Base-by-base conservation (phyloP, 2,113 vertebrate genomes). In the Nannobrachium achirus region DNA sequence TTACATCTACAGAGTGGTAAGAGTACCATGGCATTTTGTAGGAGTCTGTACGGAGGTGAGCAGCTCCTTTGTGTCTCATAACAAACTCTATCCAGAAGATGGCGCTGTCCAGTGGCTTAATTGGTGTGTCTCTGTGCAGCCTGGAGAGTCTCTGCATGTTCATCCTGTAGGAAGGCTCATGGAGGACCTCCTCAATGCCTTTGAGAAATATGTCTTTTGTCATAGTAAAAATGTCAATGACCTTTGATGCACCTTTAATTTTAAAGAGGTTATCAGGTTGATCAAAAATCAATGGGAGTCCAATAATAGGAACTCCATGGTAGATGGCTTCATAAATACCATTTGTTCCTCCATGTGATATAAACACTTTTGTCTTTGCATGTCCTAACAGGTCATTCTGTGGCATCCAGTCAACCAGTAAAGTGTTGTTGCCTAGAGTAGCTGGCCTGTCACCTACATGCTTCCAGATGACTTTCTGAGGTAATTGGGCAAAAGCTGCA, bases 301-400 rank as follows among this genome's bases (percentile, higher is more conserved):
- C 91, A 40, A 93, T 66, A 11, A 92, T 69, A 4, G 91, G 91
- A 13, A 89, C 82, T 2, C 87, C 81, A 0, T 92, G 88, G 59
- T 92, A 91, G 20, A 92, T 90, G 10, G 90, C 90, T 53, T 93
- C 71, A 15, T 89, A 82, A 56, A 92, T n/a, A 7, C 89, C 70
- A 0, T 92, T 92, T 38, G 86, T 91, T 65, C 91, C 90, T 14
- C 91, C 89, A 1, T 92, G 88, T 63, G 89, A 58, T 6, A 93
- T 71, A 77, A 93, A 92, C 1, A 73, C 58, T 68, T 78, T 85
- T 0, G 77, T 73, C 51, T 91, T 92, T 8, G 88, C 78, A 53
- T 93, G 90, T 56, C 90, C 86, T 2, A 93, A 68, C 5, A 93
- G 79, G 64, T 93, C 90, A n/a, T 89, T 92, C 76, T 93, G 92